These are phyloP conservation scores for Neogale vison DNA, from an alignment of 2,113 vertebrate species.

Conservation along the genomic window DNA sequence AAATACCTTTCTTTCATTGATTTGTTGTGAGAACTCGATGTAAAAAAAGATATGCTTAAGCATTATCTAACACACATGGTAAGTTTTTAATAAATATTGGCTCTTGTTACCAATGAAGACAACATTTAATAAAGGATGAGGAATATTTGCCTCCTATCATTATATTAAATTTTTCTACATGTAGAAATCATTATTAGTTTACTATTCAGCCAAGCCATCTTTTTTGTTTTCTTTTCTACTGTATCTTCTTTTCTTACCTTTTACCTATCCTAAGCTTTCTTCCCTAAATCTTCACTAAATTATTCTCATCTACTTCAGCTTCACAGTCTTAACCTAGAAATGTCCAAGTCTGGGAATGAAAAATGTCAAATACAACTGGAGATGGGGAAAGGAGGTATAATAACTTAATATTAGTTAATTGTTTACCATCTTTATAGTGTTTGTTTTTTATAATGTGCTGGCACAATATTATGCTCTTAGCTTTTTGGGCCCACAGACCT, in stretches of 20 bases:
- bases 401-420: background rate
- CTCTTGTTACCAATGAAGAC: background rate
- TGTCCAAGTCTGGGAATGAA: background rate
- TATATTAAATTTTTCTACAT: background rate
- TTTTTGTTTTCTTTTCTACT: conserved; percentile 23
- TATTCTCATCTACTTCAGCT: background rate
- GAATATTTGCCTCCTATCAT: background rate
- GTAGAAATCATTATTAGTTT: background rate
- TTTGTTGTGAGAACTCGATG: background rate
- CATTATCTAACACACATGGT: background rate
- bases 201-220: background rate
- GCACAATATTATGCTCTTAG: background rate
- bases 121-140: background rate
- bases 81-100: background rate
- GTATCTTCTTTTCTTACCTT: background rate
- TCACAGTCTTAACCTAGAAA: background rate
- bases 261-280: background rate
- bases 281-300: background rate
- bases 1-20: background rate
- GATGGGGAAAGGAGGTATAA: background rate
- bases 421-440: background rate
- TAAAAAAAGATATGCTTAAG: background rate
- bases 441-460: background rate
- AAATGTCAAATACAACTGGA: conserved; percentile 18
- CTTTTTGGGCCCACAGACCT: background rate